These are phyloP conservation scores for Toxonevra muliebris DNA, from an alignment of 2,888 invertebrate genomes.

Conservation along the genomic window DNA sequence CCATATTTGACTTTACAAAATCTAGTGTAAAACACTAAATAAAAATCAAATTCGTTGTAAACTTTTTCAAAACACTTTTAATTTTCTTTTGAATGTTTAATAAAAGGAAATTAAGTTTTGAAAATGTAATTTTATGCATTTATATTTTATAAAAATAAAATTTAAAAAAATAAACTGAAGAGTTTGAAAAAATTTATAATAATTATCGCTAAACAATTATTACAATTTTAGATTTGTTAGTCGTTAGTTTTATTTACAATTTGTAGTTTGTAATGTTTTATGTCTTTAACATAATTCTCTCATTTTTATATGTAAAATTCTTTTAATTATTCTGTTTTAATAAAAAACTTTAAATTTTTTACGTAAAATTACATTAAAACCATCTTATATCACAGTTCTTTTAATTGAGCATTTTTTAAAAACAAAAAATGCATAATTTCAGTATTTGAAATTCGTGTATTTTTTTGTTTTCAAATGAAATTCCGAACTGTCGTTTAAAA, in stretches of 20 bases:
- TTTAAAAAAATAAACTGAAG: conserved; percentile 33
- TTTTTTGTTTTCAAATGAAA: conserved; percentile 44
- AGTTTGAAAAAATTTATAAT: conserved; percentile 38
- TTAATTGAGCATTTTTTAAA: conserved; percentile 40
- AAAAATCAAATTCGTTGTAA: conserved; percentile 36
- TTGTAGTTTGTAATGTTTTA: conserved; percentile 6
- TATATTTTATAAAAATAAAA: conserved; percentile 37
- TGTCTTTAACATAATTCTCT: conserved; percentile 7
- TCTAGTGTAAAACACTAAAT: conserved; percentile 29
- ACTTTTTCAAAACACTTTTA: too few species aligned
- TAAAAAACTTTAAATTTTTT: conserved; percentile 6
- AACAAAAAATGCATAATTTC: conserved; percentile 41
- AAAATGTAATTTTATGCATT: conserved; percentile 24
- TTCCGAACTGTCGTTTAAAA: conserved; percentile 39
- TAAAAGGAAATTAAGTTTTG: too few species aligned
- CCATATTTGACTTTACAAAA: conserved; percentile 25
- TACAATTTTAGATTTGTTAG: conserved; percentile 39
- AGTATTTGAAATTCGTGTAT: conserved; percentile 35
- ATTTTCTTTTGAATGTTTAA: too few species aligned
- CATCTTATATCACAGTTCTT: conserved; percentile 46
- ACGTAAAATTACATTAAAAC: conserved; percentile 31
- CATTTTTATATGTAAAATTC: too few species aligned
- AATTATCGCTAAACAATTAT: conserved; percentile 44
- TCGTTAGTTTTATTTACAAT: conserved; percentile 31
- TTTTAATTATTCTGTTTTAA: too few species aligned